A percentile compares a stretch with the other conserved stretches of the same genome.
phyloP scores from a whole-genome alignment of 2,888 invertebrate species.

The Cartodere bifasciata region DNA sequence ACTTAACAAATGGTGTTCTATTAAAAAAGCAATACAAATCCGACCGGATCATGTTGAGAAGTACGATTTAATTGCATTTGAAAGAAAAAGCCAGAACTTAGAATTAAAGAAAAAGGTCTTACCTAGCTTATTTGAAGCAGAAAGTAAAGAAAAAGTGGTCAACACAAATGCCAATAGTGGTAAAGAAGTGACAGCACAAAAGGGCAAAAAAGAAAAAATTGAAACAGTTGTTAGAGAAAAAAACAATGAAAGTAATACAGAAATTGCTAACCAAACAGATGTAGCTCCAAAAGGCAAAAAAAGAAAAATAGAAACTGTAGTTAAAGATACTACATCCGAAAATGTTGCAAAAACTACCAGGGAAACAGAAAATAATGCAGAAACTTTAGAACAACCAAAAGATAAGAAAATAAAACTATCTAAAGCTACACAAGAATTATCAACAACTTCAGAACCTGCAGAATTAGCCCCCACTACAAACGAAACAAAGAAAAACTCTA shows the following conservation, averaged over 20 bases:
- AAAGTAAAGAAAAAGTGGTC: slow-evolving; percentile 13
- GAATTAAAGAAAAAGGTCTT: slow-evolving; percentile 66
- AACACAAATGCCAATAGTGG: slow-evolving; percentile 15
- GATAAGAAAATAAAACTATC: too few relatives aligned
- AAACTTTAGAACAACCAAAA: too few relatives aligned
- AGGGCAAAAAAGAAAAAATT: slow-evolving; percentile 5
- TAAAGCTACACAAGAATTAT: too few relatives aligned
- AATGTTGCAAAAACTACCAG: slow-evolving; percentile 13
- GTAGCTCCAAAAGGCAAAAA: slow-evolving; percentile 9
- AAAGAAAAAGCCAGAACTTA: slow-evolving; percentile 58
- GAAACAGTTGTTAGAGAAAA: slow-evolving; percentile 8
- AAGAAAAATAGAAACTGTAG: slow-evolving; percentile 11
- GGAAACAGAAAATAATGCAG: slow-evolving; percentile 23
- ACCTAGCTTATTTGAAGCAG: slow-evolving; percentile 54
- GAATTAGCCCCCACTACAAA: slow-evolving; percentile 12
- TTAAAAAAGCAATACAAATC: slow-evolving; percentile 75
- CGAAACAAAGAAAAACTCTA: slow-evolving; percentile 14
- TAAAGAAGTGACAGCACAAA: slow-evolving; percentile 1
- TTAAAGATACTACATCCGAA: slow-evolving; percentile 8
- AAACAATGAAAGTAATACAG: slow-evolving; percentile 2
- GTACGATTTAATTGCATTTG: slow-evolving; percentile 64
- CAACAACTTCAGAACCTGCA: too few relatives aligned
- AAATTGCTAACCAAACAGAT: slow-evolving; percentile 5
- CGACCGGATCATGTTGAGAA: slow-evolving; percentile 66
- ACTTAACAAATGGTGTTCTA: slow-evolving; percentile 88